Base-by-base conservation (phyloP, 30 jellyfish, hydroid and myxozoan species). In the Aurelia sp. region DNA sequence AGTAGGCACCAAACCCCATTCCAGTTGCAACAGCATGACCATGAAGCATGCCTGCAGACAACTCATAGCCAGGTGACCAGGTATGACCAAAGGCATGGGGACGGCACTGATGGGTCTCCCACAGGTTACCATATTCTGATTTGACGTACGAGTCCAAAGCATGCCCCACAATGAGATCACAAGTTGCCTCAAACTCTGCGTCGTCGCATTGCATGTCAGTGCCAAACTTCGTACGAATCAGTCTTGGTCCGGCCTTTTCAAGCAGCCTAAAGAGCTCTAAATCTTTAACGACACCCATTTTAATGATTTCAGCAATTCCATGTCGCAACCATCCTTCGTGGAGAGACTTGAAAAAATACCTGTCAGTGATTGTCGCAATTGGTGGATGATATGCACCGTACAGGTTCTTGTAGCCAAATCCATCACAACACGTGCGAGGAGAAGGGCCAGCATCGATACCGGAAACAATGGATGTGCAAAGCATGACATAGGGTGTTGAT, bases 341-440 rank as follows among this genome's bases (percentile, higher is more conserved):
- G 22, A 83, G 87, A 31, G 78, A 40, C 41, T 60, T 57, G 79
- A 83, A 83, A 64, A 83, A 83, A 61, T 27, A 69, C 27, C 92
- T 58, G 71, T 83, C 92, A 48, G 92, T 83, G 79, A 83, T 70
- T 13, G 92, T 83, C 50, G 21, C 79, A 19, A 83, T 59, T 2
- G 92, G 92, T 3, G 92, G 92, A 41, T 83, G 92, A 73, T 83
- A 83, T 37, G 92, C 92, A 58, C 92, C 92, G 58, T 83, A 83
- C 33, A 83, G 92, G 27, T 83, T 83, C 87, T 83, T 83, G 71
- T 35, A 83, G 58, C 92, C 90, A 66, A 23, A 79, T 62, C 92
- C 92, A 59, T 83, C 92, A 71, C 87, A 68, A 59, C 92, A 83
- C 19, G 92, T 83, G 19, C 92, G 58, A 16, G 92, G 92, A 5